Percentiles rank a stretch among this genome's conserved stretches.
phyloP scores from a whole-genome alignment of 1,140 invertebrate species.

The Bactericera cockerelli region DNA sequence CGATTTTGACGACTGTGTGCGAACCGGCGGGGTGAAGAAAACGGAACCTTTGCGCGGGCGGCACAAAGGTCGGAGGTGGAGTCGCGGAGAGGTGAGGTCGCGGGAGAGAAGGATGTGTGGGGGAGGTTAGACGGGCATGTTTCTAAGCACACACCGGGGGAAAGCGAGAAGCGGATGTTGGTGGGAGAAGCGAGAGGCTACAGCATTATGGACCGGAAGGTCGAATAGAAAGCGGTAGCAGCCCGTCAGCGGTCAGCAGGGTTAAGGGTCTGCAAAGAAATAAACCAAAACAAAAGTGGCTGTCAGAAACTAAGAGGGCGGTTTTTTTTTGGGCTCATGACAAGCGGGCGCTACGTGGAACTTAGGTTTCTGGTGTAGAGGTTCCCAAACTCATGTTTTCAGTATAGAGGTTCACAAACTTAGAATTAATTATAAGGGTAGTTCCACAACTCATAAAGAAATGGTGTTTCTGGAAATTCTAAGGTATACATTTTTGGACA shows the following conservation, averaged over 20 bases:
- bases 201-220: background rate
- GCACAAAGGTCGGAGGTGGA: background rate
- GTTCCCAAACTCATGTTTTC: too few species aligned
- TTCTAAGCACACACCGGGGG: background rate
- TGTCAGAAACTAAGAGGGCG: background rate
- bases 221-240: background rate
- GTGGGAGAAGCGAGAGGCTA: background rate
- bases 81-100: background rate
- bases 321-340: too few species aligned
- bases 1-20: conserved; percentile 6
- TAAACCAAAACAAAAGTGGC: conserved; percentile 5
- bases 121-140: background rate
- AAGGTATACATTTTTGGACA: too few species aligned
- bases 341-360: too few species aligned
- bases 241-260: background rate
- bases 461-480: too few species aligned
- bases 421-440: too few species aligned
- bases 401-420: too few species aligned
- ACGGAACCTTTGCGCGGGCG: background rate
- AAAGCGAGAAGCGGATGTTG: conserved; percentile 1
- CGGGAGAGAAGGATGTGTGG: background rate
- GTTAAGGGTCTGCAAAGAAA: conserved; percentile 6
- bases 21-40: conserved; percentile 3
- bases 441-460: too few species aligned
- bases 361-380: too few species aligned